Percentiles rank a stretch among this genome's conserved stretches.
Conservation (phyloP, 2,113 vertebrate genomes). For the Hippopotamus amphibius region DNA sequence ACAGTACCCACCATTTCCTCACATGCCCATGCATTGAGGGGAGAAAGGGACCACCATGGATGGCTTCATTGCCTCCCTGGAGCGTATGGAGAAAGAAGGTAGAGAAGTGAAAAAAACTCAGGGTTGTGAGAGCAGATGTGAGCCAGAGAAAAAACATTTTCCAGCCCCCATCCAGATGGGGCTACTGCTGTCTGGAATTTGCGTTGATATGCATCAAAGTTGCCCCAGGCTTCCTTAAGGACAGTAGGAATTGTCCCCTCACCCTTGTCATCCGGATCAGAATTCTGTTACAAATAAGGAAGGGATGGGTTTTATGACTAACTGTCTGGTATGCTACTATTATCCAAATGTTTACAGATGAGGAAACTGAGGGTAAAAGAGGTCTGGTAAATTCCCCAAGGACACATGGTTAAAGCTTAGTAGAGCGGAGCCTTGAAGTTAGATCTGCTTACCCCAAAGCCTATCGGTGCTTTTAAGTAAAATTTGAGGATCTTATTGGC, state of each 20-base stretch:
- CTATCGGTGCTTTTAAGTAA: neutral
- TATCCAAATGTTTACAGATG: neutral
- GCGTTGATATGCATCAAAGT: neutral
- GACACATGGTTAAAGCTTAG: neutral
- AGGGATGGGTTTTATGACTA: neutral
- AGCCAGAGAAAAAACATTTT: neutral
- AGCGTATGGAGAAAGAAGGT: neutral
- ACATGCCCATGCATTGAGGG: neutral
- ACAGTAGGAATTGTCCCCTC: neutral
- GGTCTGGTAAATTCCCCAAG: neutral
- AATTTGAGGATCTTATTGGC: neutral
- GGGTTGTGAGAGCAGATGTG: neutral
- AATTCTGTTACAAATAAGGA: neutral
- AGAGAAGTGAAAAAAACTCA: neutral
- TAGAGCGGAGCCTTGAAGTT: neutral
- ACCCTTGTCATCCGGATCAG: neutral
- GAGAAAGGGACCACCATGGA: neutral
- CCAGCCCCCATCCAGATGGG: neutral
- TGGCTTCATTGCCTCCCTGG: neutral
- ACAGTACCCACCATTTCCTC: neutral
- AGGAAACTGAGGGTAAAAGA: neutral
- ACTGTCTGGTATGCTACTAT: neutral
- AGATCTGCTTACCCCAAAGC: neutral
- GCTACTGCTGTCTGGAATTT: neutral
- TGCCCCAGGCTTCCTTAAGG: neutral